Conservation (phyloP, 2,113 vertebrate genomes). For the Odobenus rosmarus region DNA sequence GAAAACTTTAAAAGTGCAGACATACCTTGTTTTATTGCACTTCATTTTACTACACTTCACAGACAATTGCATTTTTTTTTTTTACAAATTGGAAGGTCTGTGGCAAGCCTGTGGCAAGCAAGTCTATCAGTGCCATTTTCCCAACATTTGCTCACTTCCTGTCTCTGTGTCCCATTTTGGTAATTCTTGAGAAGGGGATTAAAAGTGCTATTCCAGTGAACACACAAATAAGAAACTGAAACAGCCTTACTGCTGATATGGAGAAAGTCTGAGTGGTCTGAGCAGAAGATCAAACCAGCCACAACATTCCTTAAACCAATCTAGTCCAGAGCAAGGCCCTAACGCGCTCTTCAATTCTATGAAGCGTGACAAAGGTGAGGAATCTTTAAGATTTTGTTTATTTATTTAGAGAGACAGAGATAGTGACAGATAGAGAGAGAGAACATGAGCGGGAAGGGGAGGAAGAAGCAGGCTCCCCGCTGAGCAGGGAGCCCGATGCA, state of each 20-base stretch:
- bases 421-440: too few species aligned
- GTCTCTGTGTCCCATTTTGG: background rate
- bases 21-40: background rate
- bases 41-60: background rate
- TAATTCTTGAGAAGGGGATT: background rate
- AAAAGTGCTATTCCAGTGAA: background rate
- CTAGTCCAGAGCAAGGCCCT: background rate
- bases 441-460: too few species aligned
- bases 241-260: background rate
- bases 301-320: background rate
- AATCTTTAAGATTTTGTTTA: background rate
- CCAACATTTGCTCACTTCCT: background rate
- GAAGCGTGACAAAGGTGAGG: background rate
- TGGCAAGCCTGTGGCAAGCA: background rate
- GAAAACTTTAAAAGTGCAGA: slow-evolving; percentile 12
- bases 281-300: background rate
- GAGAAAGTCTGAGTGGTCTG: background rate
- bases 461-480: too few species aligned
- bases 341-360: background rate
- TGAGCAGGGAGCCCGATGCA: too few species aligned
- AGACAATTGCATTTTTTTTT: background rate
- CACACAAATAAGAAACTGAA: background rate
- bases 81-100: background rate
- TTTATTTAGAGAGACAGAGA: too few species aligned
- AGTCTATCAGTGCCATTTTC: background rate